These are phyloP conservation scores for Phoenicopterus ruber DNA, from an alignment of 2,113 vertebrate genomes.

Conservation along the genomic window DNA sequence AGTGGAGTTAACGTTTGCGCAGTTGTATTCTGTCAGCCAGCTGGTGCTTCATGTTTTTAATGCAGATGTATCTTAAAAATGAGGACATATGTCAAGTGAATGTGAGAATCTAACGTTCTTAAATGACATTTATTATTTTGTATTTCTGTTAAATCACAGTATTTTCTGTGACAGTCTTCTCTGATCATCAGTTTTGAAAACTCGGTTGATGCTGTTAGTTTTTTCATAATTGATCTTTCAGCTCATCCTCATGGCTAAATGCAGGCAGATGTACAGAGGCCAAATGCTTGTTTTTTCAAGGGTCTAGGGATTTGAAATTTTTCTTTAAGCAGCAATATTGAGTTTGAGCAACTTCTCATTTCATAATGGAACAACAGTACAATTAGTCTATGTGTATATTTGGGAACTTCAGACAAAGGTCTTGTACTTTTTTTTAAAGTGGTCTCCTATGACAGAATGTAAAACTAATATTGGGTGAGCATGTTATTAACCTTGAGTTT, in stretches of 20 bases:
- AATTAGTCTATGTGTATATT: conserved; percentile 16
- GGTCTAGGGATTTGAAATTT: not conserved
- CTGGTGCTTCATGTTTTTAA: not conserved
- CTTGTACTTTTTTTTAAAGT: not conserved
- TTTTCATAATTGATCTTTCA: not conserved
- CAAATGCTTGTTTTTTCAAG: not conserved
- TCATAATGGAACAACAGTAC: not conserved
- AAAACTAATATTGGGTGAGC: conserved; percentile 74
- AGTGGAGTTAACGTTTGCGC: not conserved
- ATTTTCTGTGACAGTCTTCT: not conserved
- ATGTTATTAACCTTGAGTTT: conserved; percentile 74
- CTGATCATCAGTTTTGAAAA: not conserved
- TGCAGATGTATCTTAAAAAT: not conserved
- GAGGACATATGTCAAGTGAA: not conserved
- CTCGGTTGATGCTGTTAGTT: not conserved
- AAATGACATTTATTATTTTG: not conserved
- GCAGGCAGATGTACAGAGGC: not conserved
- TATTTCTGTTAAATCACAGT: not conserved
- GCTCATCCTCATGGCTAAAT: not conserved
- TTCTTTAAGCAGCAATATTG: not conserved
- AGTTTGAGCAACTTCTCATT: not conserved
- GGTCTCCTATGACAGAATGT: conserved; percentile 64
- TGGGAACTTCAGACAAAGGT: conserved; percentile 40
- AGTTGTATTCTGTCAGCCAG: not conserved
- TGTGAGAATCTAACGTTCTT: not conserved